Evolutionary conservation across 2,888 invertebrate genomes (phyloP), one percentile per base, ranked within the genome.

Genomic region (Allacma fusca): DNA sequence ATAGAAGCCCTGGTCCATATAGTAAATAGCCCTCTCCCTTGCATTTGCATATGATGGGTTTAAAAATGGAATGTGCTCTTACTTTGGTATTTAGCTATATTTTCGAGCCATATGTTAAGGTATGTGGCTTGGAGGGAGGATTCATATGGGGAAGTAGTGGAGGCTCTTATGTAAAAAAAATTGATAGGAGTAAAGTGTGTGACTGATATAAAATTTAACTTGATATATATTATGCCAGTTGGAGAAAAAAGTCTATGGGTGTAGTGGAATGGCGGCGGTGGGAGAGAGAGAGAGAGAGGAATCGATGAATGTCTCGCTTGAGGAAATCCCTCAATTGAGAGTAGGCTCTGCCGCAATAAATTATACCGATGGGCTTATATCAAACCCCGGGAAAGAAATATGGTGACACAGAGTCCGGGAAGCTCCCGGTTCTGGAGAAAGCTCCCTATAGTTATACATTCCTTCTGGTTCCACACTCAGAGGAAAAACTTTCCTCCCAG

Each of bases 311-410:
- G 83, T 83, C 82, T 82, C 83, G 83, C 83, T 83, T 83, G 83
- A 83, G 83, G 83, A 83, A 83, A 83, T 83, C 83, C 83, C 83
- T 83, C 83, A 83, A 83, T 83, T 83, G 83, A 83, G 83, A 83
- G 78, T 79, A 79, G 81, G 77, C 79, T 81, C 79, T 78, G 62
- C 78, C 79, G 79, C 83, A 79, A 83, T 83, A 83, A 84, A 84
- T 84, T 83, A 83, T 80, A 79, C 77, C 79, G 82, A 81, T 82
- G 81, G 83, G 83, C 82, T 83, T 83, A 82, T 81, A 81, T 82
- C 82, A 82, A 83, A 82, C 83, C 80, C 81, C 80, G 82, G 77
- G 81, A 83, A 82, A 83, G 83, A 83, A 83, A 83, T 83, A 83
- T 82, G 82, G 83, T 82, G 83, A 83, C 83, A 82, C 77, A 79